These are phyloP conservation scores for Chrysomallon squamiferum DNA, from an alignment of 1,140 invertebrate species.

Conservation along the genomic window DNA sequence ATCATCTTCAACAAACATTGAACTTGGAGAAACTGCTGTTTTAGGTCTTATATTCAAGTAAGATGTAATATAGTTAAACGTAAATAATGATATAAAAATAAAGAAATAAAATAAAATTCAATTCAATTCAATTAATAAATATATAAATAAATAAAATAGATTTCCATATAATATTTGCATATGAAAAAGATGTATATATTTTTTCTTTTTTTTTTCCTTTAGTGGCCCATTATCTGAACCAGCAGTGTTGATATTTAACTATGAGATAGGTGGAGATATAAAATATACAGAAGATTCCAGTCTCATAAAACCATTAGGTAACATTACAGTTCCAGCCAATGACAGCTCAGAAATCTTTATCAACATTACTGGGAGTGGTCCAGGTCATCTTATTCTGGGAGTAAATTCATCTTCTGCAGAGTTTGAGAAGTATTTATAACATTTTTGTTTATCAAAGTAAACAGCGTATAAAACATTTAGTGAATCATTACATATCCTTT, in stretches of 20 bases:
- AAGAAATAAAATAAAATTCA: neutral
- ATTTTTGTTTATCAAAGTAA: no score
- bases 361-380: slow-evolving; percentile 29
- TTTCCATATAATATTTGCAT: neutral
- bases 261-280: slow-evolving; percentile 38
- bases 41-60: slow-evolving; percentile 19
- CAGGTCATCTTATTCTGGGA: slow-evolving; percentile 52
- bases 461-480: no score
- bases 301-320: slow-evolving; percentile 33
- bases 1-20: slow-evolving; percentile 6
- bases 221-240: slow-evolving; percentile 28
- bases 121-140: neutral
- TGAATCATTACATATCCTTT: no score
- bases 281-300: slow-evolving; percentile 22
- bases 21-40: slow-evolving; percentile 12
- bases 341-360: slow-evolving; percentile 15
- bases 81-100: neutral
- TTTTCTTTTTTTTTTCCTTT: no score
- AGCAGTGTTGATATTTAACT: slow-evolving; percentile 43
- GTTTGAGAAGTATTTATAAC: slow-evolving; percentile 46
- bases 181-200: no score
- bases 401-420: slow-evolving; percentile 48
- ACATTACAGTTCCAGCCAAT: slow-evolving; percentile 32
- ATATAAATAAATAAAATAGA: neutral
- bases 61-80: neutral